A percentile compares a stretch with the other conserved stretches of the same genome.
These are phyloP conservation scores for Dermatemys mawii DNA, from an alignment of 2,113 vertebrate genomes.

Conservation along the genomic window DNA sequence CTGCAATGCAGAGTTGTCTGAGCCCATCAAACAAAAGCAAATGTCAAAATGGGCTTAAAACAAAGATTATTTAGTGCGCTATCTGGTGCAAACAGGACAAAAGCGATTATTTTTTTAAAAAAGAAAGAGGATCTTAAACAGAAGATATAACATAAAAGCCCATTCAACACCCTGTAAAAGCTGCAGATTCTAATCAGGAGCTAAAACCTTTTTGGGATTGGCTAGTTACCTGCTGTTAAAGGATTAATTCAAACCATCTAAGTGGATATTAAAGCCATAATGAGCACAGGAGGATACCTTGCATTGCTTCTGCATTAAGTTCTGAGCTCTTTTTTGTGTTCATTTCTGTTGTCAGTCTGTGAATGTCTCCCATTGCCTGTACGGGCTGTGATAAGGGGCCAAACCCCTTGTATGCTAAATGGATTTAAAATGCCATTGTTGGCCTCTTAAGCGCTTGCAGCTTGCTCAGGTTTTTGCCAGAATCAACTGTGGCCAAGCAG, in stretches of 20 bases:
- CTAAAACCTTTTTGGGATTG: fast-evolving
- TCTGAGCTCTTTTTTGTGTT: too few relatives aligned
- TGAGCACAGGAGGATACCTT: fast-evolving
- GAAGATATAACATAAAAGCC: not conserved
- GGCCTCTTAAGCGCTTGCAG: not conserved
- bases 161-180: not conserved
- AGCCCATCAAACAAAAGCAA: not conserved
- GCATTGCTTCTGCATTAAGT: fast-evolving
- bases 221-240: not conserved
- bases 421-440: not conserved
- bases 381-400: not conserved
- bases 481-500: not conserved
- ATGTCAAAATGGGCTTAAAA: not conserved
- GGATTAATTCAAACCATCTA: not conserved
- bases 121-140: not conserved
- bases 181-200: fast-evolving
- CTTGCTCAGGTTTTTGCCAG: not conserved
- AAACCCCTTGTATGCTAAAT: not conserved
- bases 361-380: not conserved
- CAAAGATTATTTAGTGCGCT: not conserved
- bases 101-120: fast-evolving
- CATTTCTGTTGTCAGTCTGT: not conserved
- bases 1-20: fast-evolving
- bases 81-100: not conserved
- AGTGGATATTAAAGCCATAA: not conserved